Conservation (phyloP, 2,113 vertebrate species). For the Cavia porcellus region DNA sequence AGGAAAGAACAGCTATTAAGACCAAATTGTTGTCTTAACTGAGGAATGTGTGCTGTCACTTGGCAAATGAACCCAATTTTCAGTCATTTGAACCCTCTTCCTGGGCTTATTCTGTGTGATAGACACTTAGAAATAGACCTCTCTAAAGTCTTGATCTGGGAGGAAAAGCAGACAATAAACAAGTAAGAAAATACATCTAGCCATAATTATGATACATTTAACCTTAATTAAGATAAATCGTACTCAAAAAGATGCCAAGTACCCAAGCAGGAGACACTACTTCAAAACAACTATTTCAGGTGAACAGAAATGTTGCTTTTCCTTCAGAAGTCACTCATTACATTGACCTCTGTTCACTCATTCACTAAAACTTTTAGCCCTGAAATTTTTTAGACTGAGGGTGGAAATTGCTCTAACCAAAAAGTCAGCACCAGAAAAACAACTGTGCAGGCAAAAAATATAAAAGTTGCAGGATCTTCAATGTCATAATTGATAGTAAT, state of each 20-base stretch:
- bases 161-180: neutral
- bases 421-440: neutral
- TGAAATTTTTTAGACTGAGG: neutral
- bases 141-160: neutral
- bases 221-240: neutral
- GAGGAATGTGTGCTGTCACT: neutral
- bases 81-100: neutral
- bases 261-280: neutral
- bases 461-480: neutral
- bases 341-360: neutral
- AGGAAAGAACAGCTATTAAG: neutral
- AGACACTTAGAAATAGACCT: neutral
- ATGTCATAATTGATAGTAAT: neutral
- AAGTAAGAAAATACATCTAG: neutral
- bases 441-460: neutral
- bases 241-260: slow-evolving; percentile 22
- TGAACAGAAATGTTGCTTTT: slow-evolving; percentile 2
- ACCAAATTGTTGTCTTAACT: neutral
- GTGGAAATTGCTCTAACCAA: neutral
- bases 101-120: neutral
- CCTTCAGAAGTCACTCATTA: slow-evolving; percentile 44
- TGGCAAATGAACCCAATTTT: neutral
- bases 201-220: neutral
- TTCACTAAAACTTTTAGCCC: neutral
- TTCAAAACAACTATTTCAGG: neutral